These are phyloP conservation scores for Clarias magur DNA, from an alignment of 2,113 vertebrate genomes.

Conservation along the genomic window DNA sequence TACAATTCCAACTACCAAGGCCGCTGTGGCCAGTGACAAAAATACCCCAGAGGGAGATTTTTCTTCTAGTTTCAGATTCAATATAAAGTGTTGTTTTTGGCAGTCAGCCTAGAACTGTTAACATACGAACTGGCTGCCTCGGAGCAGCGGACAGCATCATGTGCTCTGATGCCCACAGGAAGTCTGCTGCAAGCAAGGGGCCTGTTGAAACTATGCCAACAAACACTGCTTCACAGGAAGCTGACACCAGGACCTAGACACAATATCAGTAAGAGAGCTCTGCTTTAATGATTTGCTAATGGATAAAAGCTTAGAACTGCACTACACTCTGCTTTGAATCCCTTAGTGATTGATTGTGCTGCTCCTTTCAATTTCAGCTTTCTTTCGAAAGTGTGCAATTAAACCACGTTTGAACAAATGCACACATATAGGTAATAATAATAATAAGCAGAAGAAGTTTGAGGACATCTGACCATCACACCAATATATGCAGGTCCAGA, in stretches of 20 bases:
- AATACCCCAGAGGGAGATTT: slow-evolving; percentile 37
- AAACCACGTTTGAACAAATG: background rate
- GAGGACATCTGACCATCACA: background rate
- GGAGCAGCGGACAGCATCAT: slow-evolving; percentile 40
- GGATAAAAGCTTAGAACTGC: background rate
- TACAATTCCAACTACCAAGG: slow-evolving; percentile 64
- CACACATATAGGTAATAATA: background rate
- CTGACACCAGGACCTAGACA: slow-evolving; percentile 13
- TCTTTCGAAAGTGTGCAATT: background rate
- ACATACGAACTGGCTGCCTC: slow-evolving; percentile 59
- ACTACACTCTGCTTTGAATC: background rate
- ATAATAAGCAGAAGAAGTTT: background rate
- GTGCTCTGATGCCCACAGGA: slow-evolving; percentile 65
- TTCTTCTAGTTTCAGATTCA: slow-evolving; percentile 52
- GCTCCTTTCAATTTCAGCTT: background rate
- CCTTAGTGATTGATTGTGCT: background rate
- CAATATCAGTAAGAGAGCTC: background rate
- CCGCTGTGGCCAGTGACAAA: slow-evolving; percentile 38
- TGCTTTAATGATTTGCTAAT: slow-evolving; percentile 20
- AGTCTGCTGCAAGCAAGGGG: slow-evolving; percentile 59
- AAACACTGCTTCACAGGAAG: slow-evolving; percentile 22
- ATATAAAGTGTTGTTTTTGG: slow-evolving; percentile 70
- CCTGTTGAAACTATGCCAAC: slow-evolving; percentile 51
- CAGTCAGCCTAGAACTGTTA: slow-evolving; percentile 62
- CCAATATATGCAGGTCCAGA: background rate